phyloP scores from a whole-genome alignment of 2,113 vertebrate genomes.

The Chelonoidis abingdonii region DNA sequence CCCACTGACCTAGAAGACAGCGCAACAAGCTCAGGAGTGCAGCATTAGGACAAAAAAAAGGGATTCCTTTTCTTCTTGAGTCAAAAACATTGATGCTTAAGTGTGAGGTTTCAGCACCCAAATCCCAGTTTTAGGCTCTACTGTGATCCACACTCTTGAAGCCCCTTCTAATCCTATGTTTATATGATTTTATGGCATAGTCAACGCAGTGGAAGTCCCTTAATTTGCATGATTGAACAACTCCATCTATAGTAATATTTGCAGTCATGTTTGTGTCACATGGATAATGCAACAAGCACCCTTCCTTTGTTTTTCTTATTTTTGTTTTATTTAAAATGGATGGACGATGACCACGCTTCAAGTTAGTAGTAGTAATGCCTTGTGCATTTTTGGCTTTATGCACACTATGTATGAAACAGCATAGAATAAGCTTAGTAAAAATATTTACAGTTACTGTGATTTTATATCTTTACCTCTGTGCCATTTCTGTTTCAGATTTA shows the following conservation, averaged over 20 bases:
- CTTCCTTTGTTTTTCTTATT: neutral
- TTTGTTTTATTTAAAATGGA: neutral
- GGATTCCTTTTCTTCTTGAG: neutral
- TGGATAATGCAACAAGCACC: neutral
- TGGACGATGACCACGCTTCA: neutral
- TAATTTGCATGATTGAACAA: neutral
- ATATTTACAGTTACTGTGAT: neutral
- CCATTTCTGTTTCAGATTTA: constrained; percentile 82
- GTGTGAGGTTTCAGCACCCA: neutral
- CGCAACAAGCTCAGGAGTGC: neutral
- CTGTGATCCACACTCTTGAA: neutral
- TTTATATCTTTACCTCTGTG: neutral
- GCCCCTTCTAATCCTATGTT: neutral
- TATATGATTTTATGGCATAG: neutral
- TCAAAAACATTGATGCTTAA: neutral
- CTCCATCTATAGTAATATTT: neutral
- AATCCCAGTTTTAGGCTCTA: neutral
- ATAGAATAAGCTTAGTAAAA: neutral
- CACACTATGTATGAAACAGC: neutral
- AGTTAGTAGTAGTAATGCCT: neutral
- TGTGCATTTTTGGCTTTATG: neutral
- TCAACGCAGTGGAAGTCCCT: neutral
- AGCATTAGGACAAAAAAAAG: neutral
- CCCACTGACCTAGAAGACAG: neutral
- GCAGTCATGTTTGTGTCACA: rapidly evolving